Base-by-base conservation (phyloP, 35 echinoderm and acorn worm genomes). In the Strongylocentrotus purpuratus region DNA sequence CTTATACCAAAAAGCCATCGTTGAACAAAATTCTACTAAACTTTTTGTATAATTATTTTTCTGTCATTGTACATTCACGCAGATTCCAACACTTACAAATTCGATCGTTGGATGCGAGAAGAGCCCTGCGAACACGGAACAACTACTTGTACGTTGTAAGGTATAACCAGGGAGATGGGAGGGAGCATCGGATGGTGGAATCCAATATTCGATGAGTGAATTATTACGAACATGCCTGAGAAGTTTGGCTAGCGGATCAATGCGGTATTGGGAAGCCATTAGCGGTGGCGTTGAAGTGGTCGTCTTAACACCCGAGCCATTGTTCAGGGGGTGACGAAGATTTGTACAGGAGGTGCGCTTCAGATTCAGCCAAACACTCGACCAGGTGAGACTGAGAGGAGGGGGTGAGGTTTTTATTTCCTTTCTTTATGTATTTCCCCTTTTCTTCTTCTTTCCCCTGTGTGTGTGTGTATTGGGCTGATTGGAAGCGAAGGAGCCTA, bases 221-320 rank as follows among this genome's bases (percentile, higher is more conserved):
- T n/a, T 28, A 78, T 78, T 7, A 9, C 25, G 65, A 78, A 28
- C 65, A 78, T 78, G 65, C 65, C 65, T 78, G 65, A 78, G 65
- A 78, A 78, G 65, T 78, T 78, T 78, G 65, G 65, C 65, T 78
- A 28, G 28, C 65, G 65, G 65, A 78, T 78, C 65, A 78, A 78
- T 78, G 65, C 65, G 65, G 65, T 78, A 78, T 78, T 78, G 65
- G 65, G 33, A 46, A 46, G 33, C 87, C 87, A 89, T 89, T 89
- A 89, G 87, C 87, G 87, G 87, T 46, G 31, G 32, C 33, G 87
- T 45, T 89, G 87, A 89, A 89, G 87, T 89, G 87, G 87, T 45
- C 45, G n/a, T 33, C 87, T 89, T 89, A 89, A 46, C 87, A 89
- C 87, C 87, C 45, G 6, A 15, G 31, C 45, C 87, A 45, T 89